Percentiles rank a stretch among this genome's conserved stretches.
phyloP scores from a whole-genome alignment of 2,888 invertebrate species.

The Argynnis bischoffii region DNA sequence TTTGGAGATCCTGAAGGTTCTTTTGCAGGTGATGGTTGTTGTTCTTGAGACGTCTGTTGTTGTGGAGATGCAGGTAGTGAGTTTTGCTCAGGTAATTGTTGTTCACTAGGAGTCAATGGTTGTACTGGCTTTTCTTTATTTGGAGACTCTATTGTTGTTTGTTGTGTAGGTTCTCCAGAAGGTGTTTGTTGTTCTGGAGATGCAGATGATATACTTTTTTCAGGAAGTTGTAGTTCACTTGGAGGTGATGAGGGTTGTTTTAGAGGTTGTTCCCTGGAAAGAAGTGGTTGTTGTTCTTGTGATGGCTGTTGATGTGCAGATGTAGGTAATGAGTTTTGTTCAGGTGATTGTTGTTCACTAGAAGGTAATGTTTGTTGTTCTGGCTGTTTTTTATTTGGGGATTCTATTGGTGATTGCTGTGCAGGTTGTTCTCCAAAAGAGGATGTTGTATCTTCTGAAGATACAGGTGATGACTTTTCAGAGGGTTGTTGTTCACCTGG shows the following conservation, averaged over 20 bases:
- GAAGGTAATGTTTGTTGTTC: not conserved
- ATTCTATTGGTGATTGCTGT: not conserved
- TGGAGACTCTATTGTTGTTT: too few relatives aligned
- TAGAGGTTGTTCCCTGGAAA: too few relatives aligned
- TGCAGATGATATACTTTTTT: not conserved
- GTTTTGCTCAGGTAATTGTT: not conserved
- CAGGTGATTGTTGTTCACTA: not conserved
- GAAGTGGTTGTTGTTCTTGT: not conserved
- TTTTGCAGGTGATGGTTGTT: too few relatives aligned
- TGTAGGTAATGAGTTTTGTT: not conserved
- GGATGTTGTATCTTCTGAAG: not conserved
- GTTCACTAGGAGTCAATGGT: not conserved
- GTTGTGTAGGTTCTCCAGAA: not conserved
- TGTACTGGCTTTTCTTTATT: too few relatives aligned
- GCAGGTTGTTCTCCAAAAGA: not conserved
- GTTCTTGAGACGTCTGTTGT: not conserved
- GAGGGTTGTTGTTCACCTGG: too few relatives aligned
- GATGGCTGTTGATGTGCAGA: not conserved
- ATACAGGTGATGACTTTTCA: not conserved
- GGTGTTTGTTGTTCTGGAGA: not conserved
- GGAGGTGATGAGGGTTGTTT: too few relatives aligned
- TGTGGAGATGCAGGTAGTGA: not conserved
- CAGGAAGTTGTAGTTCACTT: too few relatives aligned
- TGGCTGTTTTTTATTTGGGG: not conserved
- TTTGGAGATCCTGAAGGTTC: not conserved